Evolutionary conservation across 2,113 vertebrate genomes (phyloP), one percentile per base, ranked within the genome.

Genomic region (Tupaia tana): DNA sequence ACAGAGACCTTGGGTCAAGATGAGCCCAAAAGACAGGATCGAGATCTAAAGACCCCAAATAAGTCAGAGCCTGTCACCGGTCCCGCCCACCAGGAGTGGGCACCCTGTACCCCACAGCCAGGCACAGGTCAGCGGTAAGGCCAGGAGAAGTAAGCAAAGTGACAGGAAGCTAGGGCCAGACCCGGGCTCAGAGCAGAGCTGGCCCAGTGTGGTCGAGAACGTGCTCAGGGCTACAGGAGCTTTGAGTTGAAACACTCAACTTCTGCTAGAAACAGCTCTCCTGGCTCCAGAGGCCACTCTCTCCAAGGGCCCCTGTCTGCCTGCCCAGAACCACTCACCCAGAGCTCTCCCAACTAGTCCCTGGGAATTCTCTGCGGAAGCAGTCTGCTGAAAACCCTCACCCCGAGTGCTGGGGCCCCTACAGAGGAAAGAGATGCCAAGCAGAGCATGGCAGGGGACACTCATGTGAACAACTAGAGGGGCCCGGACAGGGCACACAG

Each of bases 171-270:
- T 1, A 20, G 1, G 19, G 73, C 29, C 77, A 16, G 56, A 56
- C 6, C 16, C 13, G 0, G 52, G 29, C 43, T 43, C 43, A 18
- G 54, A 34, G n/a, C 11, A 13, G 64, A 70, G 27, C 20, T 0
- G 0, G 25, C 19, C 31, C 56, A 20, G 91, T 2, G 19, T 56
- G 70, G 67, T 1, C 43, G 10, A 3, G 2, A 14, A 54, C 19
- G 0, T 0, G 82, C 25, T 58, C 0, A 3, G 64, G 1, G 34
- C 70, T 2, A 70, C 31, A 14, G 2, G 31, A 20, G 15, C 25
- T 25, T 3, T 43, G 43, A 2, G 8, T 9, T 31, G 19, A n/a
- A 78, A n/a, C 9, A 9, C 15, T 14, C 9, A 4, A 4, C 29
- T 67, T 34, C 6, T 3, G 0, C 43, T 3, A 79, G 67, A 24